phyloP scores from a whole-genome alignment of 2,113 vertebrate species.

The Uria lomvia region DNA sequence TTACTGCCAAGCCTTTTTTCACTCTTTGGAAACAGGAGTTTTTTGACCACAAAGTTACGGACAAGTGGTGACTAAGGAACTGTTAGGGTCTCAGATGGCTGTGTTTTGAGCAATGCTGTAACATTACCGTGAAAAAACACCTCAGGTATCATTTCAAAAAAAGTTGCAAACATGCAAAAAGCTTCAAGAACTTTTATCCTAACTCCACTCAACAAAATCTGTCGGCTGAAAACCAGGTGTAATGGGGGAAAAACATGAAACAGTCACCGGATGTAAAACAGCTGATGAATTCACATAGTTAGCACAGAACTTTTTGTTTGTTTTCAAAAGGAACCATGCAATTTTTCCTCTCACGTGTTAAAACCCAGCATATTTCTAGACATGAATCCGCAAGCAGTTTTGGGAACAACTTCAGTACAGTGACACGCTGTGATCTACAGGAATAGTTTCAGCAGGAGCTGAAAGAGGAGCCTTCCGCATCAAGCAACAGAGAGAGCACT shows the following conservation, averaged over 20 bases:
- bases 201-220: not conserved
- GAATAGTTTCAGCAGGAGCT: not conserved
- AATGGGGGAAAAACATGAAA: not conserved
- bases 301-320: not conserved
- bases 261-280: not conserved
- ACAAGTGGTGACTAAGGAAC: not conserved
- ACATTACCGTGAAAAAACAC: not conserved
- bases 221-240: not conserved
- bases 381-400: fast-evolving
- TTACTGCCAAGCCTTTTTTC: not conserved
- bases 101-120: not conserved
- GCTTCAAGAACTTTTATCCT: not conserved
- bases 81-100: not conserved
- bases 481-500: not conserved
- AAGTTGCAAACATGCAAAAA: not conserved
- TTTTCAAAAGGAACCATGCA: not conserved
- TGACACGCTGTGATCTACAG: not conserved
- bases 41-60: not conserved
- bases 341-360: not conserved
- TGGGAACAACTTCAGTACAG: not conserved
- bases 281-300: not conserved
- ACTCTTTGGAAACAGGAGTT: not conserved
- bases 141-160: not conserved
- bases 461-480: not conserved
- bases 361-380: not conserved